These are phyloP conservation scores for Chunga burmeisteri DNA, from an alignment of 2,113 vertebrate species.

Conservation along the genomic window DNA sequence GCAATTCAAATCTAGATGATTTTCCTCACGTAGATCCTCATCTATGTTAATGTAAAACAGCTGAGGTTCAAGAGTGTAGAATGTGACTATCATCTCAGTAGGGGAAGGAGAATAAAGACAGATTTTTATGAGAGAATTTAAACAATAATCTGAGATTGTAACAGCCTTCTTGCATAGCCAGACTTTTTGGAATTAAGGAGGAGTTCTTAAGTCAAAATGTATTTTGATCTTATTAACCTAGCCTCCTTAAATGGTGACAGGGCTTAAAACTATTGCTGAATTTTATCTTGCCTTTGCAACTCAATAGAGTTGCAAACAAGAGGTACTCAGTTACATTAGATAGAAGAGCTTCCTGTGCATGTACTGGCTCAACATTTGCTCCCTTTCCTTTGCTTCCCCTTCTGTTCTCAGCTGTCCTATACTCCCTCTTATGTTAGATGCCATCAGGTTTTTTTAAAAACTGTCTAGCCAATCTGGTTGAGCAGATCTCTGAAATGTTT, in stretches of 20 bases:
- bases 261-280: not conserved
- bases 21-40: not conserved
- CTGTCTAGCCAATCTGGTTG: not conserved
- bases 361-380: not conserved
- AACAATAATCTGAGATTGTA: not conserved
- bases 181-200: not conserved
- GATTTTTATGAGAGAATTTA: not conserved
- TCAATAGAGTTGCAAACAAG: not conserved
- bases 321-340: not conserved
- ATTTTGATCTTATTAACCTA: not conserved
- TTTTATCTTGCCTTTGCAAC: not conserved
- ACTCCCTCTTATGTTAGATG: not conserved
- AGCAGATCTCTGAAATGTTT: not conserved
- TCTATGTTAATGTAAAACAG: not conserved
- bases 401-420: not conserved
- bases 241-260: not conserved
- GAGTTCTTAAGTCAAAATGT: not conserved
- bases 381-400: not conserved
- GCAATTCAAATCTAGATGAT: not conserved
- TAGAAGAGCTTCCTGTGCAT: not conserved
- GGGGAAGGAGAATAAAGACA: not conserved
- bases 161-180: not conserved
- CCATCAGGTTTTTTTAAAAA: not conserved
- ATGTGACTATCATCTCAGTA: not conserved
- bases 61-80: not conserved